phyloP scores from a whole-genome alignment of 1,140 invertebrate species.

The Drosophila ficusphila region DNA sequence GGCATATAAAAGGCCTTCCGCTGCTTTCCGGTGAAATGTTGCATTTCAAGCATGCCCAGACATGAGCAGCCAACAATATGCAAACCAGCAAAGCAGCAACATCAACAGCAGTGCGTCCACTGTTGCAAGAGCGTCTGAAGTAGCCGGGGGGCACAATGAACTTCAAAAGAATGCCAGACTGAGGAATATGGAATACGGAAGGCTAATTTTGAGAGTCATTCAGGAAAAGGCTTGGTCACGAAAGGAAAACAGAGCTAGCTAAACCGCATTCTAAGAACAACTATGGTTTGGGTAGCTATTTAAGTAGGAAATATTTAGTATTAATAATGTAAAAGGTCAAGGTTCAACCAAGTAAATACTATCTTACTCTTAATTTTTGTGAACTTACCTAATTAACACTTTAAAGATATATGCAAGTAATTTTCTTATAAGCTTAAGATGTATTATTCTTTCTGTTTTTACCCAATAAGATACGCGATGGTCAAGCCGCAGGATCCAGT shows the following conservation, averaged over 20 bases:
- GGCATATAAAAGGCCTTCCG: constrained; percentile 77
- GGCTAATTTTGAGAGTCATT: constrained; percentile 19
- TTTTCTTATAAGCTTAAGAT: too few relatives aligned
- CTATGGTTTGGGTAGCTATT: too few relatives aligned
- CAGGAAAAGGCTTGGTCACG: neutral
- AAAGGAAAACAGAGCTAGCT: neutral
- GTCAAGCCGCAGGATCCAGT: neutral
- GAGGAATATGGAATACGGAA: neutral
- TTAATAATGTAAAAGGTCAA: too few relatives aligned
- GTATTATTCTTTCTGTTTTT: too few relatives aligned
- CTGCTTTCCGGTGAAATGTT: constrained; percentile 77
- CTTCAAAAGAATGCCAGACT: constrained; percentile 25
- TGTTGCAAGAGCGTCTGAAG: constrained; percentile 39
- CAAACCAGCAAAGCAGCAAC: constrained; percentile 30
- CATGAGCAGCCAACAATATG: constrained; percentile 60
- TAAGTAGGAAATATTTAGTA: too few relatives aligned
- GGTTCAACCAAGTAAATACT: too few relatives aligned
- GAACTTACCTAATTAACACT: too few relatives aligned
- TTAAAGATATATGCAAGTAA: too few relatives aligned
- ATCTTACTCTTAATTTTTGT: too few relatives aligned
- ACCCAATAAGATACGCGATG: too few relatives aligned
- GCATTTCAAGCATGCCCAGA: constrained; percentile 69
- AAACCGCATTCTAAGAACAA: too few relatives aligned
- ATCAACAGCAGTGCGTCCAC: constrained; percentile 8
- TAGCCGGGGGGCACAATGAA: constrained; percentile 29